Evolutionary conservation across 2,888 invertebrate species (phyloP).

Genomic region (Dasypogon diadema): DNA sequence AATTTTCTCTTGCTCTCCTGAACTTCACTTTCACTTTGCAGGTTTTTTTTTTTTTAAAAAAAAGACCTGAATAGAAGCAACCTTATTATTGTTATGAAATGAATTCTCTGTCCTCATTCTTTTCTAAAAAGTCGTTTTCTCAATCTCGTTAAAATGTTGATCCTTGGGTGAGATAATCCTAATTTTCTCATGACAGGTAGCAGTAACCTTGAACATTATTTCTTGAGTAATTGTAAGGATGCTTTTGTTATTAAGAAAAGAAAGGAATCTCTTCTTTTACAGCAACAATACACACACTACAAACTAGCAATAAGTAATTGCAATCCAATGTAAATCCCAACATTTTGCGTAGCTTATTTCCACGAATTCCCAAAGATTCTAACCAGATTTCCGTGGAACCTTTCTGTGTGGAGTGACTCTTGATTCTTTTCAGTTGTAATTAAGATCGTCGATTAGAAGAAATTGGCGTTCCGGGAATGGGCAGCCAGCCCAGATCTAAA

Average conservation of each 20-base stretch:
- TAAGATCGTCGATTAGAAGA: conserved; percentile 48
- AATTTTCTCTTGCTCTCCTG: neutral
- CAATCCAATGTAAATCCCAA: neutral
- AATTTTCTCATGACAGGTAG: neutral
- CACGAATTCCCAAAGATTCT: neutral
- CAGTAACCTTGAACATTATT: neutral
- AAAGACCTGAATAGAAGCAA: neutral
- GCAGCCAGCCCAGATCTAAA: neutral
- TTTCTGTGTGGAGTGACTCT: neutral
- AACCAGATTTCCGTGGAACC: neutral
- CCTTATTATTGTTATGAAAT: neutral
- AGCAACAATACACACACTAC: neutral
- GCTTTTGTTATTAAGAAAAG: neutral
- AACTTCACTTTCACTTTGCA: neutral
- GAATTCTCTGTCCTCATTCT: neutral
- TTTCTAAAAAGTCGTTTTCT: neutral
- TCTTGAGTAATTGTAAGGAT: neutral
- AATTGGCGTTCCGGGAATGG: conserved; percentile 46
- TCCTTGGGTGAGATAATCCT: conserved; percentile 11
- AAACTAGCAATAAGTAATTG: neutral
- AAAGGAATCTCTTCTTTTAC: neutral
- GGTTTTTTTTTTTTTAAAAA: neutral
- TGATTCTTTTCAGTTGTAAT: conserved; percentile 8
- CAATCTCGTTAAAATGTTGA: conserved; percentile 19
- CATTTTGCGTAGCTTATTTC: neutral